These are phyloP conservation scores for Dipodomys stephensi DNA, from an alignment of 2,113 vertebrate genomes.

Conservation along the genomic window DNA sequence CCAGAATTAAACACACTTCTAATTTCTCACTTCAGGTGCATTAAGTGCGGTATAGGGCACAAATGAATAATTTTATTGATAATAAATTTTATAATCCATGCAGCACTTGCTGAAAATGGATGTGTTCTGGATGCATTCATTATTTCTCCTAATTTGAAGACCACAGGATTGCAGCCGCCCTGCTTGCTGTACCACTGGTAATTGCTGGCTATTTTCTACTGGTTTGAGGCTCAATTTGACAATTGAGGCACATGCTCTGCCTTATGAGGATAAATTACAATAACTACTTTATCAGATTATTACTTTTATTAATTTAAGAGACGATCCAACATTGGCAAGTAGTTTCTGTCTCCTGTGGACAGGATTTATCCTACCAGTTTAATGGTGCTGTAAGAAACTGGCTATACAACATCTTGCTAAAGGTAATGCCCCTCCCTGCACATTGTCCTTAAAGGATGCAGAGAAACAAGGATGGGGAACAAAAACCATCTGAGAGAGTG, in stretches of 20 bases:
- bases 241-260: conserved; percentile 36
- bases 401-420: not conserved
- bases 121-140: conserved; percentile 72
- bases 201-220: conserved; percentile 69
- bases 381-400: not conserved
- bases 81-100: conserved; percentile 75
- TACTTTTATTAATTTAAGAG: conserved; percentile 68
- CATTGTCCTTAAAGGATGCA: not conserved
- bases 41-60: conserved; percentile 69
- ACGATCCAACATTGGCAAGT: conserved; percentile 14
- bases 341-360: conserved; percentile 67
- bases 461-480: not conserved
- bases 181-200: conserved; percentile 44
- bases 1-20: conserved; percentile 79
- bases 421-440: not conserved
- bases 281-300: conserved; percentile 68
- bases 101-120: conserved; percentile 72
- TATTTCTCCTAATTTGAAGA: conserved; percentile 75
- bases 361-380: conserved; percentile 1
- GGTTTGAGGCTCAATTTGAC: conserved; percentile 9
- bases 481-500: not conserved
- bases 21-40: conserved; percentile 79
- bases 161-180: conserved; percentile 58
- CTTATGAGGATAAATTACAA: conserved; percentile 67
- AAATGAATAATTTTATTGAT: conserved; percentile 82